Base-by-base conservation (phyloP, 1,140 invertebrate species). In the Parasteatoda tepidariorum region DNA sequence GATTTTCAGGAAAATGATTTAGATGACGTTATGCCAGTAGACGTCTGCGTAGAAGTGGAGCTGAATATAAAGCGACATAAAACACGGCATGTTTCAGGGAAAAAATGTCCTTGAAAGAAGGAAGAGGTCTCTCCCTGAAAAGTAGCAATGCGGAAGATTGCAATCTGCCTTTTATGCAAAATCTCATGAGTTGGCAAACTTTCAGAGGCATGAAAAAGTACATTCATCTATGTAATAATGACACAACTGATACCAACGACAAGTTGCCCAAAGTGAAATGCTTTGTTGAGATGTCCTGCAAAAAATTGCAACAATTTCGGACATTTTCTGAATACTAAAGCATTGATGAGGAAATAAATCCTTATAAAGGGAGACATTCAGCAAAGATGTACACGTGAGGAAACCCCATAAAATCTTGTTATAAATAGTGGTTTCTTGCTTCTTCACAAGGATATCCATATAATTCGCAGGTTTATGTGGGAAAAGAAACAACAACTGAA, bases 211-310 rank as follows among this genome's bases (percentile, higher is more conserved):
- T 18, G 61, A 11, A 62, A 28, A n/a, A n/a, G n/a, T n/a, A n/a
- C n/a, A n/a, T n/a, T n/a, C n/a, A n/a, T n/a, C n/a, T n/a, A n/a
- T n/a, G 9, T 62, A 4, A 62, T 9, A 62, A 62, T 9, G 3
- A 13, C 30, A 11, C 18, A 62, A 62, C 30, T 28, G 61, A 62
- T 26, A 4, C 3, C 24, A 28, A 22, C 5, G 9, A 62, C 61
- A 62, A 62, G 24, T 13, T 62, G 28, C 3, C 61, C 3, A 26
- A 9, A 62, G 61, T n/a, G n/a, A n/a, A n/a, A 28, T 6, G 5
- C 28, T 61, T 61, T 61, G 28, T 61, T 61, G 57, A 61, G 57
- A 61, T 61, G 57, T 61, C 34, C 34, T 31, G 62, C 61, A 62
- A 62, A 62, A 9, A 7, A 62, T 62, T 62, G 7, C 24, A 62